These are phyloP conservation scores for Dolichotis patagonum DNA, from an alignment of 2,113 vertebrate genomes.

Conservation along the genomic window DNA sequence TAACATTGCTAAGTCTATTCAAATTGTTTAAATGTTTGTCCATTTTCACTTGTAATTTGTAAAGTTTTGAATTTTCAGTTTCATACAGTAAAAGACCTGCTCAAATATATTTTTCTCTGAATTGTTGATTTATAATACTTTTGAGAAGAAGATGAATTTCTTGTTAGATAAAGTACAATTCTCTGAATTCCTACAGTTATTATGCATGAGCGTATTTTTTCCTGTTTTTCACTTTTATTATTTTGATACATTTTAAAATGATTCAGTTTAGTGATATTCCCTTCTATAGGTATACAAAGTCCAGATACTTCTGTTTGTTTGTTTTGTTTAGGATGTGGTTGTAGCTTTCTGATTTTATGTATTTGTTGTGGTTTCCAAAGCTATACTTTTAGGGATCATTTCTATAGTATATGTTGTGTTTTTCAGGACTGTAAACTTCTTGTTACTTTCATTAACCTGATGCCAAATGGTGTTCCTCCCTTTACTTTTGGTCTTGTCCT, in stretches of 20 bases:
- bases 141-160: not conserved
- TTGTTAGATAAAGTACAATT: not conserved
- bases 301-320: not conserved
- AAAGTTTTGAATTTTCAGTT: not conserved
- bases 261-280: not conserved
- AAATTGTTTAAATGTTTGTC: not conserved
- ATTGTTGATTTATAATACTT: not conserved
- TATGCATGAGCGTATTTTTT: not conserved
- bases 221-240: not conserved
- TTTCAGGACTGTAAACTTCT: not conserved
- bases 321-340: not conserved
- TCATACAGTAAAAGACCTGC: not conserved
- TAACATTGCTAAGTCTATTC: slow-evolving; percentile 3
- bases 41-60: not conserved
- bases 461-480: not conserved
- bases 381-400: too few species aligned
- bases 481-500: not conserved
- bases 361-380: not conserved
- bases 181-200: slow-evolving; percentile 8
- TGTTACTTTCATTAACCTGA: not conserved
- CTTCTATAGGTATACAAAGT: not conserved
- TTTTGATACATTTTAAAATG: not conserved
- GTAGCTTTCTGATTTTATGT: not conserved
- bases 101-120: not conserved
- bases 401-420: too few species aligned